phyloP scores from a whole-genome alignment of 2,113 vertebrate genomes.

The Cololabis saira region DNA sequence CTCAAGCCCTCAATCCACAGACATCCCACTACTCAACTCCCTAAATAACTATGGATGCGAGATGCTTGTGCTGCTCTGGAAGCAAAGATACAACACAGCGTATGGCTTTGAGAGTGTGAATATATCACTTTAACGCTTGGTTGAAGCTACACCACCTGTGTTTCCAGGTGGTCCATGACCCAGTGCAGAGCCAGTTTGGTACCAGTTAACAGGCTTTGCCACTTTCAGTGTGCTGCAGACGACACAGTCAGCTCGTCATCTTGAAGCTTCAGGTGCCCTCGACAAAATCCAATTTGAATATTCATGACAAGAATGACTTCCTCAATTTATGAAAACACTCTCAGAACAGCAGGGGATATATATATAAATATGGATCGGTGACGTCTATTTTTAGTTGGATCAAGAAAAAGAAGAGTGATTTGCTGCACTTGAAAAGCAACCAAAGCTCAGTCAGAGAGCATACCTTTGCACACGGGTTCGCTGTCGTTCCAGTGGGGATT shows the following conservation, averaged over 20 bases:
- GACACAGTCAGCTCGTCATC: slow-evolving; percentile 27
- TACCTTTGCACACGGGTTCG: slow-evolving; percentile 91
- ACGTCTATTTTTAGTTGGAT: no score
- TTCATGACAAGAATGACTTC: slow-evolving; percentile 11
- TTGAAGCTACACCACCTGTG: slow-evolving; percentile 34
- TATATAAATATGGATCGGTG: neutral
- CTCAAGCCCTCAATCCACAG: neutral
- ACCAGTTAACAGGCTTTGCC: slow-evolving; percentile 8
- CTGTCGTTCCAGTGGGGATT: slow-evolving; percentile 94
- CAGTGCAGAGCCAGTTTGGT: slow-evolving; percentile 8
- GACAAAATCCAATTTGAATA: neutral
- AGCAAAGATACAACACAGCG: slow-evolving; percentile 10
- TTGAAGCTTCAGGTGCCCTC: slow-evolving; percentile 8
- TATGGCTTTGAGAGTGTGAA: slow-evolving; percentile 19
- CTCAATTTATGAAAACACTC: no score
- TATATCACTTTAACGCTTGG: slow-evolving; percentile 3
- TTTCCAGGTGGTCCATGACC: slow-evolving; percentile 29
- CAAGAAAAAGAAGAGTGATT: no score
- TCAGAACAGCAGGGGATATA: neutral
- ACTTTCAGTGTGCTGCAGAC: slow-evolving; percentile 25
- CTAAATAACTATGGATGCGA: neutral
- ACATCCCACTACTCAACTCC: slow-evolving; percentile 3
- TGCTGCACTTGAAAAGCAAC: neutral
- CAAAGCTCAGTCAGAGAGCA: neutral
- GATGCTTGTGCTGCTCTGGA: slow-evolving; percentile 2